Evolutionary conservation across 2,113 vertebrate species (phyloP), one percentile per base, ranked within the genome.

Genomic region (Formicarius rufipectus): DNA sequence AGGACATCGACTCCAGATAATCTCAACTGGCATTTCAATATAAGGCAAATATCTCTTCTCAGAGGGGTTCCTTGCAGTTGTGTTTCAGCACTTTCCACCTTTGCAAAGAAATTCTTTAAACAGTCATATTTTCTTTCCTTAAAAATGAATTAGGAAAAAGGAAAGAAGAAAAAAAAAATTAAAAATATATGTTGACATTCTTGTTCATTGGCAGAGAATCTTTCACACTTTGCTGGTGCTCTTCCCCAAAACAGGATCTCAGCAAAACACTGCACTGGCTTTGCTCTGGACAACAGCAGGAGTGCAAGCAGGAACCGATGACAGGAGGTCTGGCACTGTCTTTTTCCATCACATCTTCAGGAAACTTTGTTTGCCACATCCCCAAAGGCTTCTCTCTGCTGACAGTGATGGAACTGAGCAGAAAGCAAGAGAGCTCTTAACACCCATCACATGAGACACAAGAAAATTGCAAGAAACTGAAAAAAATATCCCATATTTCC

Each of bases 1-100:
- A 90, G 95, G 97, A 97, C 60, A 0, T 87, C 93, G 95, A 91
- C 89, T 97, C 93, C 47, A 97, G 97, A 97, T 97, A 96, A 97
- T 97, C 96, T 95, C 86, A 60, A 76, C 74, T 96, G 95, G 94
- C 97, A 95, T 64, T 6, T n/a, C 64, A 14, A 90, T 93, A n/a
- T 66, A 66, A 87, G 89, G 82, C 90, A 17, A 10, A 77, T 78
- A 86, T 78, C 93, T 90, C 87, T 94, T 89, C 95, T 63, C 75
- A 87, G 80, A 86, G 87, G 87, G 81, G 94, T 93, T 96, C 95
- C 93, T 97, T 84, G 96, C 95, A 74, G 64, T 93, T 94, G 64
- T 45, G 20, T 95, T 92, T 97, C 83, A 76, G 90, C 72, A 88
- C 93, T 82, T 95, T 91, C 91, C 95, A 92, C 95, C 94, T 96